Evolutionary conservation across 2,113 vertebrate species (phyloP), one percentile per base, ranked within the genome.

Genomic region (Mola mola): DNA sequence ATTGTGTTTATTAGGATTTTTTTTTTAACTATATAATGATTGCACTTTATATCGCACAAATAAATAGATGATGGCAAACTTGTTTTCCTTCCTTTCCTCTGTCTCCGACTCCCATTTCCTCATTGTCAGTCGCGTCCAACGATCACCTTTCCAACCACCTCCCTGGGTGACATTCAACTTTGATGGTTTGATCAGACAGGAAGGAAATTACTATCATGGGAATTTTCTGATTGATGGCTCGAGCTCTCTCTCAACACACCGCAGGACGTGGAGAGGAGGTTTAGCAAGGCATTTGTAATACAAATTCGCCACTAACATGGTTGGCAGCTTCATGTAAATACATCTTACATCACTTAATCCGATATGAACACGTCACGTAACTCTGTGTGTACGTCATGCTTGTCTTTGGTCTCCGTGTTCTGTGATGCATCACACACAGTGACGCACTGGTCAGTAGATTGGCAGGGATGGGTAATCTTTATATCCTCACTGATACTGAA

Each of bases 171-270:
- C 75, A 41, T 73, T 83, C 50, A 51, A 43, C 57, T 80, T 55
- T 81, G 81, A 84, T 60, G 77, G 75, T 78, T 74, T 68, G 75
- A 82, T 85, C 79, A 83, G 78, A 79, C 73, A 62, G 72, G 75
- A 40, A 82, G 82, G 60, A 79, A 82, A 84, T 76, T 60, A 67
- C 61, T 61, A 52, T 72, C 81, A 49, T 40, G 81, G 83, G 83
- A n/a, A 78, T 60, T 63, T 52, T 29, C 57, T 84, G 83, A 86
- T 61, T 80, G 79, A 88, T 76, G 72, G 43, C 48, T 13, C 64
- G 17, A 15, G 75, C 51, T 53, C 40, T 72, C 67, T 17, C 41
- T 78, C 69, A 49, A 56, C 40, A 2, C 55, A 44, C 53, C 1
- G 24, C 67, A 53, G 48, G 34, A 71, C 28, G 22, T 2, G 21